Base-by-base conservation (phyloP, 2,888 invertebrate species). In the Drosophila tanythrix region DNA sequence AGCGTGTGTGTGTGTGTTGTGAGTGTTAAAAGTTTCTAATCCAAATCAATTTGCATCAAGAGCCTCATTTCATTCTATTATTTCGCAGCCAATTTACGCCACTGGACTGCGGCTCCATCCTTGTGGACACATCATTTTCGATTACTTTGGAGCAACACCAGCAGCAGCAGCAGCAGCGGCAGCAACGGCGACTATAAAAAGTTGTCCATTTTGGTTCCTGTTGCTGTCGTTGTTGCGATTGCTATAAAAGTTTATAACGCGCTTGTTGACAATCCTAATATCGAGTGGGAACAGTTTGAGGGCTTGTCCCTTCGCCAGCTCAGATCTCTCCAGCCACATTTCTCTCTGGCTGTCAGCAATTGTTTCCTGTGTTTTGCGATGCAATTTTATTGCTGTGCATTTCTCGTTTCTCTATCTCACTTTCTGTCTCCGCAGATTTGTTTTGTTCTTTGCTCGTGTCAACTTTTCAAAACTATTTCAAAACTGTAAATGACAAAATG, bases 1-100 rank as follows among this genome's bases (percentile, higher is more conserved):
- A 35, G 46, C 31, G 58, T 65, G 64, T 67, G 63, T 74, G 50
- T 74, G 70, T 79, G 46, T 15, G 25, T 15, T 25, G 46, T 46
- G 55, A 61, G 79, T 74, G 70, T 81, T 86, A 75, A 81, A 86
- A 86, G 83, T 88, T 87, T 86, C 91, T 89, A 92, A 91, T 91
- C 91, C 91, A 91, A 91, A 92, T 91, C 91, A 91, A 91, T 91
- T 92, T 91, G 90, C 91, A 91, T 89, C 91, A 87, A 90, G 92
- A 89, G 92, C 84, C 91, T 91, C 91, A 89, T 91, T 92, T 91
- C 82, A 91, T 91, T 91, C 92, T 87, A 91, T 91, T 91, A 92
- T 88, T 89, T 85, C 85, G 78, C 88, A 89, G 90, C 89, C 90
- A 89, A 89, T 87, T 89, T 81, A 77, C 80, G 82, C 82, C 67